These are phyloP conservation scores for Datnioides undecimradiatus DNA, from an alignment of 2,113 vertebrate species.

Conservation along the genomic window DNA sequence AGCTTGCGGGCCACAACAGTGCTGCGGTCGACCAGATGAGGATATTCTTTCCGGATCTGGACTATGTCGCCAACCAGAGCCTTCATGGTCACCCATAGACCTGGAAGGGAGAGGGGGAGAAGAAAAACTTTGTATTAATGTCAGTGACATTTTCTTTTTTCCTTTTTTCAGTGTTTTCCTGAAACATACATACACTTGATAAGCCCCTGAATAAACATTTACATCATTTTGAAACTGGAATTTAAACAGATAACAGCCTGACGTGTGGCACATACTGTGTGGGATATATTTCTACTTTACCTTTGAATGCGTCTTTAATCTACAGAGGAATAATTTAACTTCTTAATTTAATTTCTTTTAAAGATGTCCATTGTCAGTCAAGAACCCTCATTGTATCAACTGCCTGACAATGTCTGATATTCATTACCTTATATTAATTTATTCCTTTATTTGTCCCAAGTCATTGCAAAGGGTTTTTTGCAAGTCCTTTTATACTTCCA, in stretches of 20 bases:
- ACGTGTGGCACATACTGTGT: not conserved
- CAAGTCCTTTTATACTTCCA: not conserved
- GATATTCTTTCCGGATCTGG: slow-evolving; percentile 96
- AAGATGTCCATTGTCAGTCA: no score
- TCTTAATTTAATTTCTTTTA: no score
- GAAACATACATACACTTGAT: not conserved
- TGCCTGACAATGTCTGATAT: not conserved
- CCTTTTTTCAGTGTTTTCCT: not conserved
- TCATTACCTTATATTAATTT: not conserved
- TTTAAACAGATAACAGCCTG: no score
- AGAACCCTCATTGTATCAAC: not conserved
- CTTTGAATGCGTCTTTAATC: not conserved
- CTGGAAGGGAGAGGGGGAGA: slow-evolving; percentile 69
- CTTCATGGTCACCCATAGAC: slow-evolving; percentile 98
- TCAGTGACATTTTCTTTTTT: not conserved
- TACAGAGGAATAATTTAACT: not conserved
- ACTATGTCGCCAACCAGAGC: slow-evolving; percentile 93
- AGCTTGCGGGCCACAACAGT: slow-evolving; percentile 95
- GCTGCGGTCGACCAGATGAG: slow-evolving; percentile 96
- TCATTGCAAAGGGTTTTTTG: not conserved
- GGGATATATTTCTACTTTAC: not conserved
- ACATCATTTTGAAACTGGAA: no score
- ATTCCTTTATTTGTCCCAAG: not conserved
- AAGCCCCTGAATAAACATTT: no score
- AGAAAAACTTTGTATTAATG: not conserved